A percentile compares a stretch with the other conserved stretches of the same genome.
Evolutionary conservation across 1,140 invertebrate genomes (phyloP).

Genomic region (Carposina sasakii): DNA sequence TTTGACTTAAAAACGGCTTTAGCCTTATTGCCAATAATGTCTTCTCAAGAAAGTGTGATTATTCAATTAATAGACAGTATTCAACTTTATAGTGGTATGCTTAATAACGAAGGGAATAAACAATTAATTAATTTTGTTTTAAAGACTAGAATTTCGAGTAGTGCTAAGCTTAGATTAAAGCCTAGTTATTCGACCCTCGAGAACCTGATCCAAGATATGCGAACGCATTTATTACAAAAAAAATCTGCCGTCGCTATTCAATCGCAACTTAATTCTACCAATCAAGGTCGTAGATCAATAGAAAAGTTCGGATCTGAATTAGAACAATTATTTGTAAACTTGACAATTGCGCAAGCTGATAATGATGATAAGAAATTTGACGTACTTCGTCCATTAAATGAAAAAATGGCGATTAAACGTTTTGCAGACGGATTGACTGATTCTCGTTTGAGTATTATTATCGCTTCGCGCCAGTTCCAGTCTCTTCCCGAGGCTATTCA

Average conservation of each 20-base stretch:
- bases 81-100: conserved; percentile 20
- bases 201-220: background rate
- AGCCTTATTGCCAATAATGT: conserved; percentile 21
- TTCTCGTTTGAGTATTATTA: conserved; percentile 2
- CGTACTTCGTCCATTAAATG: conserved; percentile 3
- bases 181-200: background rate
- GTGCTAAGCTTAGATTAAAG: conserved; percentile 4
- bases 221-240: background rate
- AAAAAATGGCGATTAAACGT: conserved; percentile 5
- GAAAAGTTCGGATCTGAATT: conserved; percentile 2
- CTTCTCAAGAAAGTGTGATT: conserved; percentile 14
- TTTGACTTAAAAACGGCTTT: conserved; percentile 26
- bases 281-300: background rate
- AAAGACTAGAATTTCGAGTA: conserved; percentile 3
- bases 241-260: no score
- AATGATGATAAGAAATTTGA: background rate
- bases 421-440: conserved; percentile 8
- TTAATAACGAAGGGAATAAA: background rate
- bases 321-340: conserved; percentile 9
- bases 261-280: no score
- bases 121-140: conserved; percentile 7
- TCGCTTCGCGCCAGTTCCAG: background rate
- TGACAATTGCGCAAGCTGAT: conserved; percentile 8
- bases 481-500: conserved; percentile 6
- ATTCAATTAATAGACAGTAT: conserved; percentile 28